Evolutionary conservation across 2,888 invertebrate species (phyloP).

Genomic region (Pseudeuparius sepicola): DNA sequence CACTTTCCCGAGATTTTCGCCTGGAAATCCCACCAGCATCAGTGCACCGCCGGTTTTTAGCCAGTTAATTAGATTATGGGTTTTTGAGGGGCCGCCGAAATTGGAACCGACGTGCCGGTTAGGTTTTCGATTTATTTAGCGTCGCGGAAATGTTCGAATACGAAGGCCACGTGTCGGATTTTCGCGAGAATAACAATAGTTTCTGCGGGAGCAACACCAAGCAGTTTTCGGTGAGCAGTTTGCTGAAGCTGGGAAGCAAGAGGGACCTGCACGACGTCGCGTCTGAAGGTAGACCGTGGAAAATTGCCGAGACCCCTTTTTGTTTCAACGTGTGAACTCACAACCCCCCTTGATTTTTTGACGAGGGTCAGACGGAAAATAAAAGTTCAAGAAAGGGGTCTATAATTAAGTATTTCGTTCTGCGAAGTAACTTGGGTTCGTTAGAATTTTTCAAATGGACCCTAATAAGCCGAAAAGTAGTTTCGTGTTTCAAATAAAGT

Average conservation of each 20-base stretch:
- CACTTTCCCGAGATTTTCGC: no score
- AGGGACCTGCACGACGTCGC: constrained; percentile 27
- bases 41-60: no score
- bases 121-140: no score
- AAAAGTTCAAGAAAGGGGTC: constrained; percentile 10
- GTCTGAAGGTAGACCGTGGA: constrained; percentile 35
- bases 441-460: no score
- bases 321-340: constrained; percentile 15
- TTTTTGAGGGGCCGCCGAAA: no score
- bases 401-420: neutral
- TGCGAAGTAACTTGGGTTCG: no score
- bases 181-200: constrained; percentile 21
- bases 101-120: no score
- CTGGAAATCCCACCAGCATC: no score
- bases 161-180: constrained; percentile 28
- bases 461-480: no score
- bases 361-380: constrained; percentile 14
- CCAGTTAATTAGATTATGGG: no score
- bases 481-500: no score
- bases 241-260: constrained; percentile 34
- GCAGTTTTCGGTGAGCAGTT: constrained; percentile 38
- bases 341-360: constrained; percentile 12
- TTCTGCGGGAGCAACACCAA: constrained; percentile 32
- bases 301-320: no score
- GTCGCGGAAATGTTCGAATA: constrained; percentile 33